phyloP scores from a whole-genome alignment of 2,113 vertebrate genomes.

The Eublepharis macularius region DNA sequence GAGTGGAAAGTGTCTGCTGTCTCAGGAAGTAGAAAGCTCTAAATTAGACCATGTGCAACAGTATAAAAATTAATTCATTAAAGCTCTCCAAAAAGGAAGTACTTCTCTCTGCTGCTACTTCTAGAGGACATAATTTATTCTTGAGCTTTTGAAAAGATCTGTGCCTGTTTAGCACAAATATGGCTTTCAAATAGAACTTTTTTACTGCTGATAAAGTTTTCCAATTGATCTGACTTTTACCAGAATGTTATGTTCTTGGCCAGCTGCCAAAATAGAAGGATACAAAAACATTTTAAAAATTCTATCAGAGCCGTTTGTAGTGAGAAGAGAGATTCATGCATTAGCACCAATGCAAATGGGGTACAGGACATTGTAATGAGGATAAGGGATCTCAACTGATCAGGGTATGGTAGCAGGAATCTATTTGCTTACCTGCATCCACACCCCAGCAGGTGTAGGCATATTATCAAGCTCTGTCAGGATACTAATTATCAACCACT shows the following conservation, averaged over 20 bases:
- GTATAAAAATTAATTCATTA: conserved; percentile 52
- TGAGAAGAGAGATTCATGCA: too few relatives aligned
- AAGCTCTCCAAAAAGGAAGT: conserved; percentile 43
- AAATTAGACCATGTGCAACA: conserved; percentile 54
- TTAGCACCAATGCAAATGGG: too few relatives aligned
- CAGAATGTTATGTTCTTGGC: background rate
- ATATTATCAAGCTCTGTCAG: too few relatives aligned
- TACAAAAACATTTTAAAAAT: too few relatives aligned
- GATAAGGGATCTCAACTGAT: too few relatives aligned
- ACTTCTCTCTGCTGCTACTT: conserved; percentile 39
- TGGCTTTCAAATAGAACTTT: too few relatives aligned
- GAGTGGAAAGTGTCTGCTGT: conserved; percentile 34
- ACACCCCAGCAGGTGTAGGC: too few relatives aligned
- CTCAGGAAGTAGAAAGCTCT: conserved; percentile 39
- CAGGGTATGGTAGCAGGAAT: too few relatives aligned
- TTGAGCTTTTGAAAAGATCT: conserved; percentile 51
- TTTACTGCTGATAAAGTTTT: background rate
- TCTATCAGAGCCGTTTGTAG: too few relatives aligned
- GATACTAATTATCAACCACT: too few relatives aligned
- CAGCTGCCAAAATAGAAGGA: background rate
- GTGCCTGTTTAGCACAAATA: conserved; percentile 24
- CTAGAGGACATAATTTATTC: conserved; percentile 60
- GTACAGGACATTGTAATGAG: too few relatives aligned
- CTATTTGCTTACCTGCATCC: too few relatives aligned
- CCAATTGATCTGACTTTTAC: background rate